Base-by-base conservation (phyloP, 2,888 invertebrate species). In the Drosophila multiciliata region DNA sequence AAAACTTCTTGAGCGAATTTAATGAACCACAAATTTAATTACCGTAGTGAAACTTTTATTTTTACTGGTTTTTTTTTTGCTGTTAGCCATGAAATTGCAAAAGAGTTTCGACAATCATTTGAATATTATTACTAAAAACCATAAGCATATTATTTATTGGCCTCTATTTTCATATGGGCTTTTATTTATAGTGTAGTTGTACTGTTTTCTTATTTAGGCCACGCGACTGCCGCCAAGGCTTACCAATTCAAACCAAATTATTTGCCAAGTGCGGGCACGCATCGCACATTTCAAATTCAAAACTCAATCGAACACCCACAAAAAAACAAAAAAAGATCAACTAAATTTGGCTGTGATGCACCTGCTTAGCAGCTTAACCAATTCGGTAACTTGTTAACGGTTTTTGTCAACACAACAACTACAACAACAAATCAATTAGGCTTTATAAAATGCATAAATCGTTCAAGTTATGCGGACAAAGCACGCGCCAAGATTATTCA, bases 191-290 rank as follows among this genome's bases (percentile, higher is more conserved):
- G 32, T 42, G 40, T 63, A 54, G 36, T 42, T 38, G 73, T 57
- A 66, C 73, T 53, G 60, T 61, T 73, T 77, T 75, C 42, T 85
- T 90, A 90, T 87, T 90, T 87, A 90, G 87, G 90, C 82, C 87
- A 88, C 79, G 86, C 63, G 55, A 58, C 57, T 40, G 63, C 32
- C 48, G 69, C 64, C 88, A 87, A 87, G 87, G 87, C 83, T 87
- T 72, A 52, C 32, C 74, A 72, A 57, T 74, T 67, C 69, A 55
- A 66, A 72, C 62, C 69, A 66, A 67, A 75, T 71, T 80, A 80
- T 84, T 87, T 89, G 78, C 72, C 89, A 87, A 86, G 87, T 85
- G 69, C 73, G 71, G 33, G 78, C 82, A 85, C 85, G 89, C 82
- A 74, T 66, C 70, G 53, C 65, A 80, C 89, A 85, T 87, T 82